phyloP scores from a whole-genome alignment of 2,797 vertebrate species.

The Neosilurus hyrtlii region DNA sequence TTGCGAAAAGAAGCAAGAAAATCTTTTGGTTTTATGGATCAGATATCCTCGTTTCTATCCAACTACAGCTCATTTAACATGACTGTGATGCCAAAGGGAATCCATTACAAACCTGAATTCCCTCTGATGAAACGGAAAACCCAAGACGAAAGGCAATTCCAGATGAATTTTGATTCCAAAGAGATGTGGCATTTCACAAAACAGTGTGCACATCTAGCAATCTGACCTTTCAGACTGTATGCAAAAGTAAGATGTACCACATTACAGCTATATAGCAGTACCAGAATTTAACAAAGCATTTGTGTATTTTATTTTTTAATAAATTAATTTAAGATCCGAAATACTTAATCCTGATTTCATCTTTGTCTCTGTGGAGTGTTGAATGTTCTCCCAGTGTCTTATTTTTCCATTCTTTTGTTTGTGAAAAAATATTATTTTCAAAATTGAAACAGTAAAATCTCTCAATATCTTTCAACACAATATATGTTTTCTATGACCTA shows the following conservation, averaged over 20 bases:
- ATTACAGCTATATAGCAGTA: background rate
- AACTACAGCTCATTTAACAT: background rate
- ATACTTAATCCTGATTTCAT: background rate
- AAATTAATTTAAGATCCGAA: background rate
- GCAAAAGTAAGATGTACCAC: background rate
- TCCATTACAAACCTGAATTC: background rate
- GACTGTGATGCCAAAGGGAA: background rate
- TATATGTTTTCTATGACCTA: no score
- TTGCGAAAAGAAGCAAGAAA: background rate
- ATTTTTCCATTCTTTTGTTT: background rate
- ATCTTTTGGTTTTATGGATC: background rate
- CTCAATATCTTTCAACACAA: no score
- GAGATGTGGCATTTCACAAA: background rate
- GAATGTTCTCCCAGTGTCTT: background rate
- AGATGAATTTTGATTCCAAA: background rate
- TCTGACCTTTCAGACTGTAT: constrained; percentile 1
- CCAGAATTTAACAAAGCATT: background rate
- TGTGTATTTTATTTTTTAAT: background rate
- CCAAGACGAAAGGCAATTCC: background rate
- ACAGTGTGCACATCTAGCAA: background rate
- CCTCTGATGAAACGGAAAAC: background rate
- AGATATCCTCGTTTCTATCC: no score
- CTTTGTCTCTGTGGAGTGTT: background rate
- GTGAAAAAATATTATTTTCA: no score
- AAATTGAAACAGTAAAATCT: no score